These are phyloP conservation scores for Rhynchotus rufescens DNA, from an alignment of 2,797 vertebrate species.

Conservation along the genomic window DNA sequence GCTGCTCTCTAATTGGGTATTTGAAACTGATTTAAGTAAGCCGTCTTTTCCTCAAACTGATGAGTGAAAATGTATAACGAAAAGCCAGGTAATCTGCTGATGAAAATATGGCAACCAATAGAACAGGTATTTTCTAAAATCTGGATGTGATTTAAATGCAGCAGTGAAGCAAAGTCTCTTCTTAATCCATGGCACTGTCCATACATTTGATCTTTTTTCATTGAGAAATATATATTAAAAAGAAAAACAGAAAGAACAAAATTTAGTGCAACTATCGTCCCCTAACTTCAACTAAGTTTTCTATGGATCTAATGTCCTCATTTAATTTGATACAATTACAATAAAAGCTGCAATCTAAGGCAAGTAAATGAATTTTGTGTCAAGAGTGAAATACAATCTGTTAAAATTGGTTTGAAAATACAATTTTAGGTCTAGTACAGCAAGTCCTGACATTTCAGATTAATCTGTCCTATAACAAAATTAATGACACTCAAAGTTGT, in stretches of 20 bases:
- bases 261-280: neutral
- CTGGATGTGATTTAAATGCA: conserved; percentile 14
- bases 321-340: conserved; percentile 75
- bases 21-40: neutral
- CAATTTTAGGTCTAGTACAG: conserved; percentile 80
- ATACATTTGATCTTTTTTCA: neutral
- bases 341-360: conserved; percentile 73
- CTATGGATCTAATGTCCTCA: conserved; percentile 20
- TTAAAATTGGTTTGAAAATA: conserved; percentile 81
- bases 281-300: conserved; percentile 40
- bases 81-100: neutral
- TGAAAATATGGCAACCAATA: neutral
- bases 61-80: neutral
- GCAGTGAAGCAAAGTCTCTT: neutral
- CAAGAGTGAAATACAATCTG: conserved; percentile 81
- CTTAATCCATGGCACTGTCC: neutral
- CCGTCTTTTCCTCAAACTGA: neutral
- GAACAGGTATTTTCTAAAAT: neutral
- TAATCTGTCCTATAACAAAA: conserved; percentile 80
- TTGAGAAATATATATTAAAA: neutral
- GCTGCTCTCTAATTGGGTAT: neutral
- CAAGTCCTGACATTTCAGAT: conserved; percentile 80
- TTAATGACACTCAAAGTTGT: conserved; percentile 79
- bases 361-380: conserved; percentile 76
- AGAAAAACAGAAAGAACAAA: neutral